These are phyloP conservation scores for Philopedon plagiatum DNA, from an alignment of 2,888 invertebrate genomes.

Conservation along the genomic window DNA sequence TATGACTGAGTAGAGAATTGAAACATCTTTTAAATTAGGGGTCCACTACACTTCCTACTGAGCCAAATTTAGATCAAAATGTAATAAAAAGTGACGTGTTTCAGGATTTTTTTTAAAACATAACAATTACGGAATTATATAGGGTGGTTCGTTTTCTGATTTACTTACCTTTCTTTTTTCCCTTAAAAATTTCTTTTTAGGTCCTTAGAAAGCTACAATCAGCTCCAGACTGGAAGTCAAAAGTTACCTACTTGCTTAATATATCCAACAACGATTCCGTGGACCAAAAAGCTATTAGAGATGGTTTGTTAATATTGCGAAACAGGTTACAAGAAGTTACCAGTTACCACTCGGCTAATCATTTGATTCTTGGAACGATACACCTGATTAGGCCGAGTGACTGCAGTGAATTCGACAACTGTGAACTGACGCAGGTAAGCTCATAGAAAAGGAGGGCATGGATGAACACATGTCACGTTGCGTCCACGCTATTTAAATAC, in stretches of 20 bases:
- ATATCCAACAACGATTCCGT: slow-evolving; percentile 24
- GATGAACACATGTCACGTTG: not conserved
- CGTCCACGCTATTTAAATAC: no score
- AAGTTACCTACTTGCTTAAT: slow-evolving; percentile 53
- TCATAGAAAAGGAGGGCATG: not conserved
- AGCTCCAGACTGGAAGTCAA: slow-evolving; percentile 58
- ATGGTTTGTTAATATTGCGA: slow-evolving; percentile 58
- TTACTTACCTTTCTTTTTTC: no score
- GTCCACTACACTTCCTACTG: no score
- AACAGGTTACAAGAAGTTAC: slow-evolving; percentile 58
- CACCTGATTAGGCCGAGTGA: slow-evolving; percentile 63
- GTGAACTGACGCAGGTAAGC: slow-evolving; percentile 63
- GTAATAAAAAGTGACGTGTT: no score
- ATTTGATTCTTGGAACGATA: slow-evolving; percentile 60
- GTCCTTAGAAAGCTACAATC: slow-evolving; percentile 58
- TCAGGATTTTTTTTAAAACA: no score
- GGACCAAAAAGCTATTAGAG: slow-evolving; percentile 38
- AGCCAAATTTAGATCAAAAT: no score
- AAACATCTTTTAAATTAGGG: no score
- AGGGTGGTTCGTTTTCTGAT: no score
- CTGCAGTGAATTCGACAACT: slow-evolving; percentile 64
- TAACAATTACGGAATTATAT: no score
- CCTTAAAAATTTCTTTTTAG: no score
- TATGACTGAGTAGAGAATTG: no score
- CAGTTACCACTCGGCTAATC: slow-evolving; percentile 57